phyloP scores from a whole-genome alignment of 2,113 vertebrate species.

The Daboia siamensis region DNA sequence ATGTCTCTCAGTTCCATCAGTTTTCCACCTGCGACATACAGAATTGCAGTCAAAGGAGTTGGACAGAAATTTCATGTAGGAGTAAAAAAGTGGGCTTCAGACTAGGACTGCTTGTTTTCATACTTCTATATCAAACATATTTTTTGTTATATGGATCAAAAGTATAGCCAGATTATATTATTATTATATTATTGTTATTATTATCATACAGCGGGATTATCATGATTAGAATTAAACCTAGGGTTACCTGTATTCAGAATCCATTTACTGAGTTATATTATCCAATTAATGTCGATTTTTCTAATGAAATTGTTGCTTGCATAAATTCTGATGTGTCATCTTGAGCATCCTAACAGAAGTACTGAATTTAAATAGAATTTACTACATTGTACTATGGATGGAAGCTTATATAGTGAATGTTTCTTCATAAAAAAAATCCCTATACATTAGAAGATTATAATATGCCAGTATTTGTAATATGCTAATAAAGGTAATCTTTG shows the following conservation, averaged over 20 bases:
- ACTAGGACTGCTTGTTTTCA: background rate
- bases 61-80: background rate
- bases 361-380: background rate
- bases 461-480: too few relatives aligned
- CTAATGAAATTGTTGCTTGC: background rate
- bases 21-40: background rate
- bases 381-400: background rate
- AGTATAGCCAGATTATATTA: background rate
- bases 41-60: background rate
- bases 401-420: background rate
- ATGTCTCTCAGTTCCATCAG: background rate
- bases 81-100: background rate
- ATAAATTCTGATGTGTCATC: background rate
- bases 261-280: background rate
- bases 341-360: background rate
- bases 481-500: too few relatives aligned
- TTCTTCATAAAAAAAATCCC: too few relatives aligned
- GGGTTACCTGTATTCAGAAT: background rate
- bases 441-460: too few relatives aligned
- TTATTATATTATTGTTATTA: too few relatives aligned
- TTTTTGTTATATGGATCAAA: background rate
- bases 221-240: background rate
- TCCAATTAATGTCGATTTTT: background rate
- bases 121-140: background rate
- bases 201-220: background rate